A percentile compares a stretch with the other conserved stretches of the same genome.
Evolutionary conservation across 2,797 vertebrate species (phyloP).

Genomic region (Xenopus petersii): DNA sequence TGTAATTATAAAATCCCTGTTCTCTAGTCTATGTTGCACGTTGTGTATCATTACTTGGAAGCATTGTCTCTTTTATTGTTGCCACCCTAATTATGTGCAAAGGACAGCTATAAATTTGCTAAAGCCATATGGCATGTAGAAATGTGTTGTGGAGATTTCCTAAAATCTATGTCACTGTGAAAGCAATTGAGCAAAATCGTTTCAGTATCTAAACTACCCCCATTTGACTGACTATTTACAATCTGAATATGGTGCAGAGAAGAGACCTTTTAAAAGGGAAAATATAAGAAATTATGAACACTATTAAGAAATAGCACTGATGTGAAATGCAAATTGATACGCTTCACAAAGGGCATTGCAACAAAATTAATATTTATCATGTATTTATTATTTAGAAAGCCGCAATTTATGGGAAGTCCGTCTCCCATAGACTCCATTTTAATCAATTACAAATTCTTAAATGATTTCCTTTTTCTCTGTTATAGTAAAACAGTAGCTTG

Average conservation of each 20-base stretch:
- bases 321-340: too few species aligned
- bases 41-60: constrained; percentile 24
- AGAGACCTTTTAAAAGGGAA: not conserved
- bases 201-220: constrained; percentile 11
- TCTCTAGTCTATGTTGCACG: not conserved
- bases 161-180: constrained; percentile 11
- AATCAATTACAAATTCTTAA: too few species aligned
- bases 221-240: constrained; percentile 1
- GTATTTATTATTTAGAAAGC: too few species aligned
- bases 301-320: too few species aligned
- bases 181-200: constrained; percentile 18
- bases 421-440: too few species aligned
- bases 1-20: constrained; percentile 26
- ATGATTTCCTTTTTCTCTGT: too few species aligned
- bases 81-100: constrained; percentile 29
- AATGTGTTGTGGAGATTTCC: not conserved
- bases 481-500: too few species aligned
- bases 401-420: too few species aligned
- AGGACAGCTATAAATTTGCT: constrained; percentile 30
- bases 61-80: constrained; percentile 26
- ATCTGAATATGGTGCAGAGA: not conserved
- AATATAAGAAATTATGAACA: too few species aligned
- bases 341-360: too few species aligned
- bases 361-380: too few species aligned
- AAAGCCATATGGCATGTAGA: constrained; percentile 16